Base-by-base conservation (phyloP, 2,797 vertebrate genomes). In the Pseudochirops corinnae region DNA sequence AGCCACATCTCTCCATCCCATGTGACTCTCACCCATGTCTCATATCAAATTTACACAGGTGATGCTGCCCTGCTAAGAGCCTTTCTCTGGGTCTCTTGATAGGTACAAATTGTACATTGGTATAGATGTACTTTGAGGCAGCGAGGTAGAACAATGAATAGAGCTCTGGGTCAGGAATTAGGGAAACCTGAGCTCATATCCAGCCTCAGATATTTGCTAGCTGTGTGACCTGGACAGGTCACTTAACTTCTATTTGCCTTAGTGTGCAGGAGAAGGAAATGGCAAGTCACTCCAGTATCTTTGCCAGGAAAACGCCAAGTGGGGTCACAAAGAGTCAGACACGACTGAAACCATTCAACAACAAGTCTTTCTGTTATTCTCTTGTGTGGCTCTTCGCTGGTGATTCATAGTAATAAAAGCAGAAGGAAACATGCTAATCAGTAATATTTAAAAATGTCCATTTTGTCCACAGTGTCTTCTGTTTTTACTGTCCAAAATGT, bases 401-500 rank as follows among this genome's bases (percentile, higher is more conserved):
- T 82, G 74, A 28, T 87, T 87, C 26, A 9, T 50, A 33, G 21
- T 46, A 26, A 87, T 87, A 26, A 87, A 46, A 46, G 7, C 39
- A 46, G 39, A 50, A 87, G 74, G 74, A 87, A 91, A 50, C 60
- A 33, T 1, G 29, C 87, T 0, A 62, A 93, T 92, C 90, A 92
- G 50, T 96, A 29, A 87, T 12, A 58, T 29, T 33, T 62, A 82
- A 93, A 93, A 97, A 95, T 94, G 96, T 60, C 6, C 26, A 16
- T 94, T 98, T 98, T 98, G 95, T 98, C 97, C 96, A 92, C 99
- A 99, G 99, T 99, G 99, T 99, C 99, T 98, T 99, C 99, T 99
- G 99, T 99, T 99, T 99, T 99, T 99, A 99, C 99, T 55, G 98
- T 99, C 98, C 99, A 99, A 98, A 99, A 99, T 98, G 99, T 99